Evolutionary conservation across 1,140 invertebrate genomes (phyloP).

Genomic region (Nephotettix cincticeps): DNA sequence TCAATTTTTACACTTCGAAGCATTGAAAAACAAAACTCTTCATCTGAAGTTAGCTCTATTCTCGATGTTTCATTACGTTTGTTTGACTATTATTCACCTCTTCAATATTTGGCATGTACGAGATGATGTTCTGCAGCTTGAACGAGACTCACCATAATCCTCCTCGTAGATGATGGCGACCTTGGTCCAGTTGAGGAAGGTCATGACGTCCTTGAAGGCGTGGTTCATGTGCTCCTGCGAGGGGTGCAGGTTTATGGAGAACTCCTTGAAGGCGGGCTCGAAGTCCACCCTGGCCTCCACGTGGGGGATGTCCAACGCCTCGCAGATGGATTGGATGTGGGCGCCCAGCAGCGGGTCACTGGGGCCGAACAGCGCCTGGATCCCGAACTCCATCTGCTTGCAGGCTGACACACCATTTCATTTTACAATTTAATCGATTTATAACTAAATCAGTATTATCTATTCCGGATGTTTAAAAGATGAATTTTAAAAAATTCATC

Average conservation of each 20-base stretch:
- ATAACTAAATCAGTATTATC: no score
- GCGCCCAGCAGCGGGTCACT: conserved; percentile 76
- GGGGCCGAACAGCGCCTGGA: conserved; percentile 88
- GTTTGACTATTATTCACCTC: no score
- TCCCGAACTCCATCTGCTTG: conserved; percentile 78
- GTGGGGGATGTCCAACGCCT: conserved; percentile 85
- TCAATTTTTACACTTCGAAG: no score
- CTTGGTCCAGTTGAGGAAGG: conserved; percentile 89
- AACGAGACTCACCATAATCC: conserved; percentile 65
- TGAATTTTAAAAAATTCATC: no score
- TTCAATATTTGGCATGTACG: no score
- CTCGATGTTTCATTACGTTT: no score
- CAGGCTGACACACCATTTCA: conserved; percentile 63
- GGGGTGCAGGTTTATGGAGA: conserved; percentile 89
- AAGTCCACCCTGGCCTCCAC: conserved; percentile 73
- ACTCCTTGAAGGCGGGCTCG: conserved; percentile 65
- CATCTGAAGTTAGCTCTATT: no score
- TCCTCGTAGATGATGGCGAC: conserved; percentile 94
- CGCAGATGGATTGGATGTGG: conserved; percentile 87
- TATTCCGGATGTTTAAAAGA: no score
- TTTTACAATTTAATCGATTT: no score
- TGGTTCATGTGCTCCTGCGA: conserved; percentile 77
- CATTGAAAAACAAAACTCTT: no score
- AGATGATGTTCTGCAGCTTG: not conserved
- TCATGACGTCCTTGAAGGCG: conserved; percentile 84